Conservation (phyloP, 2,888 invertebrate species). For the Apamea anceps region DNA sequence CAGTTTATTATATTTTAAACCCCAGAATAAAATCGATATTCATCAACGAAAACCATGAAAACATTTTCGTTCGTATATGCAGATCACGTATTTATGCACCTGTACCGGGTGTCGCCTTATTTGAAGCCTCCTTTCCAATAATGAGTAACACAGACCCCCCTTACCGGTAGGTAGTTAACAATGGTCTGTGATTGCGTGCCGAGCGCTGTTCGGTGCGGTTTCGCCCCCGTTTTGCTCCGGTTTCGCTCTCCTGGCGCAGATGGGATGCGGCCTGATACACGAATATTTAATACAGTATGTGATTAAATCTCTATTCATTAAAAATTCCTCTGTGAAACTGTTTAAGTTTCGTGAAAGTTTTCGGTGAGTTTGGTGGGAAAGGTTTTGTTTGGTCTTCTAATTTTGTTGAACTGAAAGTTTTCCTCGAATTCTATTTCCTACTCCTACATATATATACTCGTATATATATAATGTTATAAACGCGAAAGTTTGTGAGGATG, state of each 20-base stretch:
- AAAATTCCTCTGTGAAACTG: constrained; percentile 53
- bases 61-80: background rate
- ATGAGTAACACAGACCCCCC: constrained; percentile 49
- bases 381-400: background rate
- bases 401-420: background rate
- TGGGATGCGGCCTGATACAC: constrained; percentile 66
- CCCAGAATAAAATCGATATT: too few species aligned
- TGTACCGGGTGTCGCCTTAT: constrained; percentile 35
- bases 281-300: constrained; percentile 75
- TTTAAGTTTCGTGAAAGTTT: constrained; percentile 13
- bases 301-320: constrained; percentile 77
- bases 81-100: constrained; percentile 30
- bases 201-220: constrained; percentile 76
- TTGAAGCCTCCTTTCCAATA: constrained; percentile 50
- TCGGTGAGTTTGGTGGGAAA: background rate
- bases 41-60: background rate
- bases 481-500: background rate
- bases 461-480: background rate
- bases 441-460: too few species aligned
- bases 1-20: too few species aligned
- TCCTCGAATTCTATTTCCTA: background rate
- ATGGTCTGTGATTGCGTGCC: constrained; percentile 82
- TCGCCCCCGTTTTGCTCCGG: constrained; percentile 68
- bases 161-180: constrained; percentile 69
- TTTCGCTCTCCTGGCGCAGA: constrained; percentile 73